phyloP scores from a whole-genome alignment of 2,888 invertebrate genomes.

The Drosophila trichaetosa region DNA sequence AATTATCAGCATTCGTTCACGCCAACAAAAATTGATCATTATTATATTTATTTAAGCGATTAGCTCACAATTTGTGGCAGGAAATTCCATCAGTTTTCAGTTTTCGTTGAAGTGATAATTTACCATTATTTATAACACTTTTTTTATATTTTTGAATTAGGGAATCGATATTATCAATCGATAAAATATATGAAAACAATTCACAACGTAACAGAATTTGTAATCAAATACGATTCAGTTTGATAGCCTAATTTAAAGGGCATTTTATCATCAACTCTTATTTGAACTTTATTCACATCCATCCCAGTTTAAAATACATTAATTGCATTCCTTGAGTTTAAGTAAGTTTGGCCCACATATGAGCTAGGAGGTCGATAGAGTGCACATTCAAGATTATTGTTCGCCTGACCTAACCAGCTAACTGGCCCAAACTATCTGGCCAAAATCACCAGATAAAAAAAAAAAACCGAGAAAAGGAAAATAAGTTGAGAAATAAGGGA shows the following conservation, averaged over 20 bases:
- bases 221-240: neutral
- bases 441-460: conserved; percentile 41
- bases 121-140: neutral
- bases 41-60: neutral
- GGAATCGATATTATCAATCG: too few species aligned
- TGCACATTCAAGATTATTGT: conserved; percentile 31
- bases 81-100: neutral
- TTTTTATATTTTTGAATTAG: neutral
- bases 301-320: neutral
- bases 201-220: too few species aligned
- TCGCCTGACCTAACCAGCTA: conserved; percentile 59
- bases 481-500: conserved; percentile 42
- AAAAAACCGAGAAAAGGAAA: conserved; percentile 5
- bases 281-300: neutral
- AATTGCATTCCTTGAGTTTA: neutral
- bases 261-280: neutral
- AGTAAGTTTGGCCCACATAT: conserved; percentile 1
- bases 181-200: too few species aligned
- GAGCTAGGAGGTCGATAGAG: conserved; percentile 12
- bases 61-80: neutral
- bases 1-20: neutral
- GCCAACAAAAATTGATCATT: neutral
- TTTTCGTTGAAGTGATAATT: neutral
- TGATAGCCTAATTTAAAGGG: neutral
- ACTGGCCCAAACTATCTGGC: conserved; percentile 54